Evolutionary conservation across 2,113 vertebrate genomes (phyloP).

Genomic region (Alexandromys fortis): DNA sequence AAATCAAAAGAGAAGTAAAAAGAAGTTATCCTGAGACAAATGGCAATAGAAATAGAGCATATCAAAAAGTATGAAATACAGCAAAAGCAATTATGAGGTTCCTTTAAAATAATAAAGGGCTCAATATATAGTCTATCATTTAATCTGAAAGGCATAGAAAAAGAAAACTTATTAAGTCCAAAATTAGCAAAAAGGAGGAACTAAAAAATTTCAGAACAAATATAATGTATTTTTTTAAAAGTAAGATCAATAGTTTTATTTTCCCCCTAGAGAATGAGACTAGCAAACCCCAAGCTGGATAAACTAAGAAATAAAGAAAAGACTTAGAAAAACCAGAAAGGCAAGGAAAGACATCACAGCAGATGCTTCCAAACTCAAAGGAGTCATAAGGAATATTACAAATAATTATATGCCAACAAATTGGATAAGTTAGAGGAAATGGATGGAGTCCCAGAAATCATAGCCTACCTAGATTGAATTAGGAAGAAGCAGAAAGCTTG

Average conservation of each 20-base stretch:
- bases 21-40: not conserved
- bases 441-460: not conserved
- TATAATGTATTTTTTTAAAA: not conserved
- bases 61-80: not conserved
- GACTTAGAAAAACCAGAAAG: not conserved
- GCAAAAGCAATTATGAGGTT: not conserved
- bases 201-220: not conserved
- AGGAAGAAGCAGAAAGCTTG: slow-evolving; percentile 36
- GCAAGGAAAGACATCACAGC: not conserved
- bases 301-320: not conserved
- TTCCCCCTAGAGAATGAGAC: not conserved
- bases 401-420: slow-evolving; percentile 17
- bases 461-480: slow-evolving; percentile 25
- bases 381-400: not conserved
- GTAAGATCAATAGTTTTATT: not conserved
- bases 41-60: not conserved
- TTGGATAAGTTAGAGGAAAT: slow-evolving; percentile 37
- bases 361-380: not conserved
- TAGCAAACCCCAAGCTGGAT: not conserved
- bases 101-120: not conserved
- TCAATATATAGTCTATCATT: not conserved
- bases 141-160: not conserved
- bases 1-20: not conserved
- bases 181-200: not conserved
- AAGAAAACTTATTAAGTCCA: not conserved